A percentile compares a stretch with the other conserved stretches of the same genome.
Evolutionary conservation across 2,113 vertebrate species (phyloP).

Genomic region (Dendrocopos noguchii): DNA sequence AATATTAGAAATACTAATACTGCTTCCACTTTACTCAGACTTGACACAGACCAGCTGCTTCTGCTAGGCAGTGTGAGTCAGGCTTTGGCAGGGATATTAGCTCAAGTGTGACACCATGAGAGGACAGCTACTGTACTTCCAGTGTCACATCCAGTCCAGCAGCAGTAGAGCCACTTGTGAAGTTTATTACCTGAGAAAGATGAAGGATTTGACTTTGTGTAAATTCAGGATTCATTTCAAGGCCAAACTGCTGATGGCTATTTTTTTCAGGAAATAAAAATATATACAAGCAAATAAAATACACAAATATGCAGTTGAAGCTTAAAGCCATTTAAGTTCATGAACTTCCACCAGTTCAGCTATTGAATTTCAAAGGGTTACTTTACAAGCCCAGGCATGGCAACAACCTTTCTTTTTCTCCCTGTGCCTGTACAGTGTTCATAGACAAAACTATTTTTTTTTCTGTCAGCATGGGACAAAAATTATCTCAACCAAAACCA

Average conservation of each 20-base stretch:
- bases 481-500: neutral
- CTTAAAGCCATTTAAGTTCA: neutral
- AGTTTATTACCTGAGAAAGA: neutral
- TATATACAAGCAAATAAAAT: neutral
- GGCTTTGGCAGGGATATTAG: neutral
- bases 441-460: neutral
- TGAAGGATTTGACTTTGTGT: neutral
- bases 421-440: neutral
- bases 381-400: constrained; percentile 7
- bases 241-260: neutral
- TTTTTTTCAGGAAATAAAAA: neutral
- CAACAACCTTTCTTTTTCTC: neutral
- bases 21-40: neutral
- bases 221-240: neutral
- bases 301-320: neutral
- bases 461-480: neutral
- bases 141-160: neutral
- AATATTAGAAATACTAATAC: neutral
- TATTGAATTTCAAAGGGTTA: constrained; percentile 23
- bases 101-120: neutral
- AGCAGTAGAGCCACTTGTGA: fast-evolving
- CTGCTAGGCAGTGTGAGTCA: neutral
- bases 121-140: neutral
- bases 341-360: neutral
- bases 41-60: neutral